Evolutionary conservation across 1,140 invertebrate species (phyloP).

Genomic region (Leptinotarsa defecta): DNA sequence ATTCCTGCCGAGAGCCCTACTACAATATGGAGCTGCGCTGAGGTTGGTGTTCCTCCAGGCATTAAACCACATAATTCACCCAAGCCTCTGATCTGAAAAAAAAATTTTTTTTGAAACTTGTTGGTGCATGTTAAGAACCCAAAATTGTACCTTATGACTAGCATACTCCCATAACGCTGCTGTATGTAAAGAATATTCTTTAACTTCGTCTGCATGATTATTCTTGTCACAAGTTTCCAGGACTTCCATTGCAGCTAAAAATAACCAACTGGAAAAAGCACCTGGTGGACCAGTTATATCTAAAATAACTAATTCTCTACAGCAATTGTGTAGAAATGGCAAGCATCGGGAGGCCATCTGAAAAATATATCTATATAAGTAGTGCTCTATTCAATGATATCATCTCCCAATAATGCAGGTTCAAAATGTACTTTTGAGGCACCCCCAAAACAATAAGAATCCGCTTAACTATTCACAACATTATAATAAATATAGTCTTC

Average conservation of each 20-base stretch:
- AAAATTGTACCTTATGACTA: constrained; percentile 79
- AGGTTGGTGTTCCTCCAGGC: constrained; percentile 80
- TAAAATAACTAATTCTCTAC: constrained; percentile 79
- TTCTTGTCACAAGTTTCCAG: constrained; percentile 76
- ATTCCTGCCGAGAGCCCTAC: constrained; percentile 89
- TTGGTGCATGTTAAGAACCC: neutral
- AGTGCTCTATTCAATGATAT: too few relatives aligned
- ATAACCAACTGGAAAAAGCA: constrained; percentile 90
- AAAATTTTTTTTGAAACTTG: neutral
- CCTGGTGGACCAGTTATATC: constrained; percentile 79
- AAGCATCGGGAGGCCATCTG: constrained; percentile 84
- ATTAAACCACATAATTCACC: constrained; percentile 91
- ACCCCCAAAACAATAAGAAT: too few relatives aligned
- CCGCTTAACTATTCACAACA: too few relatives aligned
- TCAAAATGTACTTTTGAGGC: too few relatives aligned
- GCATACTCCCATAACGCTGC: constrained; percentile 91
- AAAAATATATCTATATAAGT: constrained; percentile 27
- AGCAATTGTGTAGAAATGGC: constrained; percentile 83
- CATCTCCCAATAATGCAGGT: too few relatives aligned
- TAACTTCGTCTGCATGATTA: constrained; percentile 68
- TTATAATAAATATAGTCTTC: too few relatives aligned
- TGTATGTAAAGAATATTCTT: constrained; percentile 84
- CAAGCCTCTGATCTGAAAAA: constrained; percentile 75
- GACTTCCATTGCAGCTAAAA: constrained; percentile 89
- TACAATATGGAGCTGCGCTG: constrained; percentile 86